Evolutionary conservation across 2,113 vertebrate genomes (phyloP), one percentile per base, ranked within the genome.

Genomic region (Chinchilla lanigera): DNA sequence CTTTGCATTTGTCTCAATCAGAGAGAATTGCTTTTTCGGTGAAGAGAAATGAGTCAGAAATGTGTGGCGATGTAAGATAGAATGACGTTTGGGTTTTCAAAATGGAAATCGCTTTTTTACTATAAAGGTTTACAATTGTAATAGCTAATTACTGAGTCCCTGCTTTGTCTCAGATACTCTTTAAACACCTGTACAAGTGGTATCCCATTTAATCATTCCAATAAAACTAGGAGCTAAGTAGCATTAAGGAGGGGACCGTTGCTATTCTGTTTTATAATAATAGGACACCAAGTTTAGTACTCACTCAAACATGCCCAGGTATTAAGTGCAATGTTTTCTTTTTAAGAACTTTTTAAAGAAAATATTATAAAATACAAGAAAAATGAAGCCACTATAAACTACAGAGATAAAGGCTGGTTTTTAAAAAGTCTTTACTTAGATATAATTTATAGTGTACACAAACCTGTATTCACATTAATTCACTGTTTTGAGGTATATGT

Each of bases 41-140:
- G 73, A 69, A 75, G 94, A 96, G 87, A 90, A 96, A 58, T 8
- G 16, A 90, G 16, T 96, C 58, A 85, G 17, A 63, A 95, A 75
- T 92, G 80, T 22, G 22, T n/a, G 69, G 41, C 44, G 30, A n/a
- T 61, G 17, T 54, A 33, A 89, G 9, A 26, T 14, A 52, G 88
- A 80, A 93, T 80, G 78, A 38, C 54, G 83, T 89, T 94, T 95
- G 35, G 9, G 17, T 78, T 96, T 93, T 91, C 60, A 67, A 50
- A 95, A 61, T 86, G n/a, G 56, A 95, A 83, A 75, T 86, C 5
- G 50, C 10, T 52, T 75, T 77, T 90, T 65, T 38, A 61, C 54
- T 84, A 81, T 85, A 77, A 96, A 93, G 56, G 10, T 90, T 90
- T 88, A 35, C 14, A 80, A 63, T 93, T 22, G 35, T 82, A 41